phyloP scores from a whole-genome alignment of 1,140 invertebrate species.

The Asobara japonica region DNA sequence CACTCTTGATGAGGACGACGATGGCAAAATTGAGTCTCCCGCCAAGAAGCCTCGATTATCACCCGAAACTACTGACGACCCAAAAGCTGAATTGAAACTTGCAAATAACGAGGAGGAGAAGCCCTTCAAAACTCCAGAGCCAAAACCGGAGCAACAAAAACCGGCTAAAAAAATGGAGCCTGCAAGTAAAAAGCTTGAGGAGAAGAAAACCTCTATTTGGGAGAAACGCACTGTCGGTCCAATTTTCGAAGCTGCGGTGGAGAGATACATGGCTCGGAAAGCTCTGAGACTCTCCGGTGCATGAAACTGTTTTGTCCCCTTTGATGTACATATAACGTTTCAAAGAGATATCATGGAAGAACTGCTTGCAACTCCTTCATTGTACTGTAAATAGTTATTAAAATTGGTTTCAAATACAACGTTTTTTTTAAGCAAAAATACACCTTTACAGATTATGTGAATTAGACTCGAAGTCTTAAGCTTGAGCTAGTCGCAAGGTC shows the following conservation, averaged over 20 bases:
- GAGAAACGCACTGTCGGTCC: conserved; percentile 85
- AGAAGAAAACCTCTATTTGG: conserved; percentile 74
- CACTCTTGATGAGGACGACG: conserved; percentile 46
- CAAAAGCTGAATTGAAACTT: no score
- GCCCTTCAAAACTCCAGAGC: conserved; percentile 46
- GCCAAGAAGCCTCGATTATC: background rate
- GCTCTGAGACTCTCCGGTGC: conserved; percentile 56
- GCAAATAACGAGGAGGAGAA: conserved; percentile 11
- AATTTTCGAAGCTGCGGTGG: conserved; percentile 81
- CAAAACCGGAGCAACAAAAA: conserved; percentile 39
- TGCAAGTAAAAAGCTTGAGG: conserved; percentile 21
- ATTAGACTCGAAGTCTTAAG: no score
- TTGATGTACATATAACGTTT: no score
- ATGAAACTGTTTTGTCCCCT: no score
- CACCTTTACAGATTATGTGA: no score
- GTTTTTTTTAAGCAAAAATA: no score
- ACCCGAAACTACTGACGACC: no score
- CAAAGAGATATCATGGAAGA: no score
- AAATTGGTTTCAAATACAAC: no score
- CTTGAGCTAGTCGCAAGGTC: no score
- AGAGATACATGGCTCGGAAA: conserved; percentile 84
- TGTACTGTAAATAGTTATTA: no score
- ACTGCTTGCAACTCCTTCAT: no score
- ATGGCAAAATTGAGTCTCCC: conserved; percentile 9
- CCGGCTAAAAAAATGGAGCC: conserved; percentile 46